Percentiles rank a stretch among this genome's conserved stretches.
Conservation (phyloP, 2,113 vertebrate species). For the Gallinago media region DNA sequence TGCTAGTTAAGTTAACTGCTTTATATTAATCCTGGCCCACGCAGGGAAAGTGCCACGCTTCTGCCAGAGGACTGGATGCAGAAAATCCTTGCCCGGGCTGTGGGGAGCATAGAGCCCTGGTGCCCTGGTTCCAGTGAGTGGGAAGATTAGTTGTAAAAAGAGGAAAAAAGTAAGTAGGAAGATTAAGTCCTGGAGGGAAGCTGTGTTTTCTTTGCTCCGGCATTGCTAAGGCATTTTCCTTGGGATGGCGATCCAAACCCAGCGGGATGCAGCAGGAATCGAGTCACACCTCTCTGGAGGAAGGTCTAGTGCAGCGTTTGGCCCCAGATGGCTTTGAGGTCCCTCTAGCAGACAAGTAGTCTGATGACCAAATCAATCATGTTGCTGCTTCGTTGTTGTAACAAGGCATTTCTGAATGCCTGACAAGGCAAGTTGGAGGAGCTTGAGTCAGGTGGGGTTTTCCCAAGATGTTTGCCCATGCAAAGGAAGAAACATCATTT, state of each 20-base stretch:
- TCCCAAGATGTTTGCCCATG: background rate
- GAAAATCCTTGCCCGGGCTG: background rate
- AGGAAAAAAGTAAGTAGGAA: background rate
- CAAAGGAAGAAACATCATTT: background rate
- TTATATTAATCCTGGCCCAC: constrained; percentile 29
- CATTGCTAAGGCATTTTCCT: background rate
- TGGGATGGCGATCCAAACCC: background rate
- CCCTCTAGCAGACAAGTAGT: background rate
- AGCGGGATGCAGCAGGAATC: background rate
- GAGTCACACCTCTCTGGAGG: background rate
- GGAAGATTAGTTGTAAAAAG: background rate
- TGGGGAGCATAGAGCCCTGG: background rate
- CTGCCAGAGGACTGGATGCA: background rate
- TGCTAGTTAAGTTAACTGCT: constrained; percentile 50
- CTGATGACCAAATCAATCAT: background rate
- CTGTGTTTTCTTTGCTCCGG: background rate
- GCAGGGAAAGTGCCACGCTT: background rate
- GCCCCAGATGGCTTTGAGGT: background rate
- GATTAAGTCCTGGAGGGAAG: background rate
- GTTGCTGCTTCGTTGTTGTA: background rate
- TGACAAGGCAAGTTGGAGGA: background rate
- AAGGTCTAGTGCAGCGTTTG: background rate
- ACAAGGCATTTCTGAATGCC: background rate
- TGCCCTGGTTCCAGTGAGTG: background rate
- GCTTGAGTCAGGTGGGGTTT: background rate